phyloP scores from a whole-genome alignment of 2,113 vertebrate genomes.

The Nannospalax galili region DNA sequence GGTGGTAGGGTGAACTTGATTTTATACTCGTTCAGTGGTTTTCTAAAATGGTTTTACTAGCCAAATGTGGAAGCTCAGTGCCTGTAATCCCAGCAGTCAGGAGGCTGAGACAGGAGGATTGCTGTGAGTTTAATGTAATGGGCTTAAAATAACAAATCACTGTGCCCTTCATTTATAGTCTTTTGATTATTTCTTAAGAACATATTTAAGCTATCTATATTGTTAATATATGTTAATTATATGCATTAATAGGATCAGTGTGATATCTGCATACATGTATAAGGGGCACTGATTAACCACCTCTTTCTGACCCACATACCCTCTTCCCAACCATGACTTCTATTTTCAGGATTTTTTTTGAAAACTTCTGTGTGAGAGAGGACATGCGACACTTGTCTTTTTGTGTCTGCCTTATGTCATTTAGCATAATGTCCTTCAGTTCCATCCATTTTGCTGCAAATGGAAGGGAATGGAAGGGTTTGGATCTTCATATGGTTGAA shows the following conservation, averaged over 20 bases:
- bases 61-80: not conserved
- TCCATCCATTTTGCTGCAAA: too few relatives aligned
- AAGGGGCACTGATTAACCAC: not conserved
- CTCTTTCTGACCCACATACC: too few relatives aligned
- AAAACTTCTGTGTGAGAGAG: not conserved
- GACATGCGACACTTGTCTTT: not conserved
- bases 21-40: slow-evolving; percentile 31
- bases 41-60: slow-evolving; percentile 31
- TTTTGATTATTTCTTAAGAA: not conserved
- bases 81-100: not conserved
- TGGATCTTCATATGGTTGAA: too few relatives aligned
- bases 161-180: not conserved
- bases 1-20: not conserved
- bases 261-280: not conserved
- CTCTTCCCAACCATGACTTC: not conserved
- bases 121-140: not conserved
- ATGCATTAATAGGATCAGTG: not conserved
- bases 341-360: not conserved
- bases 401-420: too few relatives aligned
- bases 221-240: not conserved
- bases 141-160: not conserved
- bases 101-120: not conserved
- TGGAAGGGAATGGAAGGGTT: too few relatives aligned
- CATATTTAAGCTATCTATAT: not conserved
- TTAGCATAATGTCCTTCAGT: too few relatives aligned